Evolutionary conservation across 2,113 vertebrate genomes (phyloP).

Genomic region (Cariama cristata): DNA sequence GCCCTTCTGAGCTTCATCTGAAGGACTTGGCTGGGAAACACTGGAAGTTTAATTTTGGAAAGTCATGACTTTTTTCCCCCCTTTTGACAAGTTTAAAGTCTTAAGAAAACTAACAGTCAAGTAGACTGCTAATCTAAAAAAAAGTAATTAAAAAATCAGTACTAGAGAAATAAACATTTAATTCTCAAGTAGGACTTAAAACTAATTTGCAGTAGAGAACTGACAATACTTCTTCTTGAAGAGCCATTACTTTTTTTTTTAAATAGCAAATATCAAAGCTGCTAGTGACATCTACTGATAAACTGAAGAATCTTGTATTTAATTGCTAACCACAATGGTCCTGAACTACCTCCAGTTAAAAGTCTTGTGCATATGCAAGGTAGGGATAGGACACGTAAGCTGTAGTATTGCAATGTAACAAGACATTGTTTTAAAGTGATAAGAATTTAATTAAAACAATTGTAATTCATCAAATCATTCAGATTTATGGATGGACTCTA

Average conservation of each 20-base stretch:
- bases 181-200: neutral
- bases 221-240: neutral
- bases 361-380: neutral
- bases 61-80: neutral
- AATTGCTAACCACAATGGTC: neutral
- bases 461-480: neutral
- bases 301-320: neutral
- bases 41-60: conserved; percentile 71
- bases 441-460: neutral
- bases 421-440: neutral
- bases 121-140: neutral
- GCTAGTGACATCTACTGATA: conserved; percentile 49
- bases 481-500: neutral
- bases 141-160: neutral
- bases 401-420: neutral
- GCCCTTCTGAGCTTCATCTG: conserved; percentile 82
- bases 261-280: neutral
- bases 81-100: neutral
- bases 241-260: neutral
- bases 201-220: neutral
- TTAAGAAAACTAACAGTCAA: neutral
- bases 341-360: neutral
- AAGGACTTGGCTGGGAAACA: conserved; percentile 78
- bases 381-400: neutral
- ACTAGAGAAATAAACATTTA: neutral